A percentile compares a stretch with the other conserved stretches of the same genome.
phyloP scores from a whole-genome alignment of 2,888 invertebrate genomes.

The Thalpophila matura region DNA sequence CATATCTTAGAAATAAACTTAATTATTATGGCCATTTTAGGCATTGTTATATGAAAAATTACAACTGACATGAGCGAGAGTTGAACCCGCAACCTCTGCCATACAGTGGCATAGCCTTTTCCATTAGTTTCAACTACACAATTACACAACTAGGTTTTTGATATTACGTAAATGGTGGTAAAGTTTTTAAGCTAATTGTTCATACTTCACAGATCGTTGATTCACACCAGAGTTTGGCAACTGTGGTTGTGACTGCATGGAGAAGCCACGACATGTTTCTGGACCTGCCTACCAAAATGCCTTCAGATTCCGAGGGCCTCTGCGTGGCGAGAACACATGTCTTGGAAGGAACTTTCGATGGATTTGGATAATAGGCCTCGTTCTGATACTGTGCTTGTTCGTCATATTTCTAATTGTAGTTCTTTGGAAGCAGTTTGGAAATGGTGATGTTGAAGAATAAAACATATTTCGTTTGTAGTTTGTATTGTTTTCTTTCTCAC shows the following conservation, averaged over 20 bases:
- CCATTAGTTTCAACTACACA: no score
- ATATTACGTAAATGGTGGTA: no score
- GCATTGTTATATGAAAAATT: no score
- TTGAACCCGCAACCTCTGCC: no score
- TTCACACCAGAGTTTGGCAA: no score
- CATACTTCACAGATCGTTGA: not conserved
- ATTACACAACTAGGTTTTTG: no score
- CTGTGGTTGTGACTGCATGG: not conserved
- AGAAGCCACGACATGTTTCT: not conserved
- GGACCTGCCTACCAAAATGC: not conserved
- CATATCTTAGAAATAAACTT: no score
- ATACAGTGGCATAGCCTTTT: no score
- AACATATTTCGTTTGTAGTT: slow-evolving; percentile 1
- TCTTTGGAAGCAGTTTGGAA: not conserved
- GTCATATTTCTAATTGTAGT: not conserved
- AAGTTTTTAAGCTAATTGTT: no score
- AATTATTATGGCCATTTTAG: no score
- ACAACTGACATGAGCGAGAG: no score
- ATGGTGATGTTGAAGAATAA: slow-evolving; percentile 1
- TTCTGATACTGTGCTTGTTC: not conserved
- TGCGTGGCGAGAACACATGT: slow-evolving; percentile 20
- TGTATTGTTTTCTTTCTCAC: not conserved
- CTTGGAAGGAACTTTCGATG: slow-evolving; percentile 21
- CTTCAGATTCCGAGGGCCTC: not conserved
- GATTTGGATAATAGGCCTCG: not conserved